Conservation (phyloP, 2,797 vertebrate genomes). For the Poeciliopsis presidionis region DNA sequence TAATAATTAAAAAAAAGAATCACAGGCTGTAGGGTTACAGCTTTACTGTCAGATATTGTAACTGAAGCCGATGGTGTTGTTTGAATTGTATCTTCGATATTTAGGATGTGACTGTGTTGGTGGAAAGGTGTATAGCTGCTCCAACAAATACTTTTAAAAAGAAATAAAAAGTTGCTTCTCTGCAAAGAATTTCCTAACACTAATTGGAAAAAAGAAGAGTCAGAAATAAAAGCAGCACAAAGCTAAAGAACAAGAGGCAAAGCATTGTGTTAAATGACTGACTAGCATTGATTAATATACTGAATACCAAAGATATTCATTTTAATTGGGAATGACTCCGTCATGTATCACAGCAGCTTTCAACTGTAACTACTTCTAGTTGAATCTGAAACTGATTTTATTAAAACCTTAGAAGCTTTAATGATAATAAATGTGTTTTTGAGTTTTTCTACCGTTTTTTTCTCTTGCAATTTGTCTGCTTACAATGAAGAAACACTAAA, state of each 20-base stretch:
- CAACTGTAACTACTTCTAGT: neutral
- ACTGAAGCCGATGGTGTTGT: neutral
- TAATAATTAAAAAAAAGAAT: neutral
- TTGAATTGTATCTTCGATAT: neutral
- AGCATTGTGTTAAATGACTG: neutral
- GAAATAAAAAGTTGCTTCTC: too few species aligned
- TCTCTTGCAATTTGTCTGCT: neutral
- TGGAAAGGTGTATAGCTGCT: neutral
- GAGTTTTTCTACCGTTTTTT: neutral
- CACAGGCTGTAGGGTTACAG: neutral
- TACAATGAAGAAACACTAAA: neutral
- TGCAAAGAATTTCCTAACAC: neutral
- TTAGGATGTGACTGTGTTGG: neutral
- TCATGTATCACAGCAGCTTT: neutral
- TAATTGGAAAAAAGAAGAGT: neutral
- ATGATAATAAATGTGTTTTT: neutral
- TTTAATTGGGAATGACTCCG: neutral
- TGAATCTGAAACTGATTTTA: neutral
- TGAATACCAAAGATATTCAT: neutral
- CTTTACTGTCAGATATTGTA: neutral
- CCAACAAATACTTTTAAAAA: neutral
- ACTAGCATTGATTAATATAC: neutral
- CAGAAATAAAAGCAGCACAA: neutral
- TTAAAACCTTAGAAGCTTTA: neutral
- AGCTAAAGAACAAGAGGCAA: neutral